Percentiles rank a stretch among this genome's conserved stretches.
Evolutionary conservation across 2,888 invertebrate species (phyloP).

Genomic region (Eubasilissa splendida): DNA sequence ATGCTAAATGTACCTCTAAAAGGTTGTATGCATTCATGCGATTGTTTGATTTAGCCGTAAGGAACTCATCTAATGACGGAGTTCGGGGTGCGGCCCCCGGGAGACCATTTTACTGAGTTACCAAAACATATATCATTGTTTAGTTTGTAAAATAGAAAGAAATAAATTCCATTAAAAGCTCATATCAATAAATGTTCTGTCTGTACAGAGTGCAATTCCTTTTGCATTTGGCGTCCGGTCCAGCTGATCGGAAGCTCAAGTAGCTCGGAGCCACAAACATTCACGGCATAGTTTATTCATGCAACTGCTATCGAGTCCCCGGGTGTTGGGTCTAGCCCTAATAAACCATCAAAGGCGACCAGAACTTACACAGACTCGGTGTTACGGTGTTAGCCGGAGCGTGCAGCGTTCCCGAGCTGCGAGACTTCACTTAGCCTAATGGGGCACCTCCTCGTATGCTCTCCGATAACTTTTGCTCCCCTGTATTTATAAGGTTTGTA

Average conservation of each 20-base stretch:
- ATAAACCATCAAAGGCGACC: slow-evolving; percentile 34
- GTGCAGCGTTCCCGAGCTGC: slow-evolving; percentile 1
- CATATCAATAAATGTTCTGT: neutral
- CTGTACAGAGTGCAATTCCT: neutral
- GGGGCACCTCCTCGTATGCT: slow-evolving; percentile 19
- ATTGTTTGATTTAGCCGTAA: too few relatives aligned
- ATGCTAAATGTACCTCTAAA: too few relatives aligned
- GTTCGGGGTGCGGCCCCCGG: too few relatives aligned
- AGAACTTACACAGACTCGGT: slow-evolving; percentile 15
- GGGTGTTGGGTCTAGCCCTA: slow-evolving; percentile 13
- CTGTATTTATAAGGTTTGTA: neutral
- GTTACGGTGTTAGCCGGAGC: slow-evolving; percentile 3
- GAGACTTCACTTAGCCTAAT: slow-evolving; percentile 45
- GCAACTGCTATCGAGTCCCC: neutral
- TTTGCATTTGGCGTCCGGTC: neutral
- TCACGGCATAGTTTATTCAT: slow-evolving; percentile 30
- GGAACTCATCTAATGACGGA: too few relatives aligned
- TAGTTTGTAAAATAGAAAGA: too few relatives aligned
- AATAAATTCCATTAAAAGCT: too few relatives aligned
- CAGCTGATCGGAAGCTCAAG: slow-evolving; percentile 17
- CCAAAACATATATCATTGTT: too few relatives aligned
- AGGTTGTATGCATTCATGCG: too few relatives aligned
- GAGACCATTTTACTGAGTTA: too few relatives aligned
- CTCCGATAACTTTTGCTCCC: neutral
- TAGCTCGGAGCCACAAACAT: slow-evolving; percentile 5